These are phyloP conservation scores for Chelmon rostratus DNA, from an alignment of 2,797 vertebrate genomes.

Conservation along the genomic window DNA sequence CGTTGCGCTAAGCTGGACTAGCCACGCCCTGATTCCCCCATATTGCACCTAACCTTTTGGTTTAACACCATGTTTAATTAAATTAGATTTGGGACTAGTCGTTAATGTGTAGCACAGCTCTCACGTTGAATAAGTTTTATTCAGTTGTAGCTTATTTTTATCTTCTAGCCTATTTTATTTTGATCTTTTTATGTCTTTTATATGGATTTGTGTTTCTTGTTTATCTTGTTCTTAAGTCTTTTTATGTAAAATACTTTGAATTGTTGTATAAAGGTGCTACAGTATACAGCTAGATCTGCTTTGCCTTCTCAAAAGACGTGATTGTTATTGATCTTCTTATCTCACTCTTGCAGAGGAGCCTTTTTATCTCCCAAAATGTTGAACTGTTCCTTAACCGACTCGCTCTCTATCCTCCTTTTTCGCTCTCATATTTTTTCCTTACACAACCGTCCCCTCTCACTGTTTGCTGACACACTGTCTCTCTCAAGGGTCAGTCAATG, in stretches of 20 bases:
- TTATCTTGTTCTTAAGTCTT: neutral
- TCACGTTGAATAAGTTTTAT: neutral
- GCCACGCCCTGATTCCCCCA: neutral
- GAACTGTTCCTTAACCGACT: constrained; percentile 3
- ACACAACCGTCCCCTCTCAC: neutral
- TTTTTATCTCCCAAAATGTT: neutral
- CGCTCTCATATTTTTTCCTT: neutral
- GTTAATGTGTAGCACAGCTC: neutral
- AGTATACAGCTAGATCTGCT: neutral
- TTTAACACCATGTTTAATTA: neutral
- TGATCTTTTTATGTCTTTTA: too few species aligned
- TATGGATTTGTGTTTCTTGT: neutral
- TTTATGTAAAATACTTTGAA: neutral
- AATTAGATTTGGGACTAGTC: too few species aligned
- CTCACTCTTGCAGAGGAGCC: neutral
- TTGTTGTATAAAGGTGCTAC: neutral
- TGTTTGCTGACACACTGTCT: constrained; percentile 64
- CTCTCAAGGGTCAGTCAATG: constrained; percentile 51
- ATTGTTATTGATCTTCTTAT: neutral
- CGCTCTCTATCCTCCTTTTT: neutral
- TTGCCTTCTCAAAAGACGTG: neutral
- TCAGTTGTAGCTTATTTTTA: neutral
- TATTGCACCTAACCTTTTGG: neutral
- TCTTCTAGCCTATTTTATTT: neutral
- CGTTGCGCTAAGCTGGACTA: neutral